phyloP scores from a whole-genome alignment of 1,140 invertebrate genomes.

The Drosophila asahinai region DNA sequence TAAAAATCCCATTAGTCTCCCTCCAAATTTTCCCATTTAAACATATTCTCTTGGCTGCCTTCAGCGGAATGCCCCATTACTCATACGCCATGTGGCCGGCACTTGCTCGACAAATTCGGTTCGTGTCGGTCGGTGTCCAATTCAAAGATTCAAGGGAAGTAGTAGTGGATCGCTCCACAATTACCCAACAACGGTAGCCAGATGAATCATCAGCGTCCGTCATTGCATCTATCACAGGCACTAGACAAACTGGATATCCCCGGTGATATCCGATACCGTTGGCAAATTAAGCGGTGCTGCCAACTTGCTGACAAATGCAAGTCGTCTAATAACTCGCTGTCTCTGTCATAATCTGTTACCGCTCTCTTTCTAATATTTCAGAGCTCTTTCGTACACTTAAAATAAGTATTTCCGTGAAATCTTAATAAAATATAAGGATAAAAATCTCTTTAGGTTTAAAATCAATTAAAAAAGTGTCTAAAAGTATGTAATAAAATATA shows the following conservation, averaged over 20 bases:
- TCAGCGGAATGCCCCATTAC: conserved; percentile 68
- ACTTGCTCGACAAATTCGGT: conserved; percentile 22
- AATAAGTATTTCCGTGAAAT: no score
- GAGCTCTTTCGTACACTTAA: neutral
- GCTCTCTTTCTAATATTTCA: neutral
- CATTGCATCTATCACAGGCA: conserved; percentile 43
- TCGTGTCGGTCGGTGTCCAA: conserved; percentile 35
- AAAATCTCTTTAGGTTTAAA: no score
- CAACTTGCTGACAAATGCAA: conserved; percentile 73
- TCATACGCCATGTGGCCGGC: conserved; percentile 73
- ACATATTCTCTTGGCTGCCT: conserved; percentile 18
- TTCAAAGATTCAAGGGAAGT: conserved; percentile 36
- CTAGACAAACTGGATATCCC: conserved; percentile 38
- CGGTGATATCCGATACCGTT: conserved; percentile 36
- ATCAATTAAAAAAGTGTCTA: no score
- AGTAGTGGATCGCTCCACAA: conserved; percentile 17
- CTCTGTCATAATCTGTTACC: neutral
- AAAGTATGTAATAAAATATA: no score
- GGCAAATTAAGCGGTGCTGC: conserved; percentile 67
- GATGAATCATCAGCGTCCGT: conserved; percentile 40
- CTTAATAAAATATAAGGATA: no score
- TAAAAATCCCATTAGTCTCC: neutral
- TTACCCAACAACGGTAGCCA: conserved; percentile 32
- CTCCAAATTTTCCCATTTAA: neutral
- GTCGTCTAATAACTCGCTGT: conserved; percentile 50